These are phyloP conservation scores for Balanococcus diminutus DNA, from an alignment of 2,888 invertebrate species.

Conservation along the genomic window DNA sequence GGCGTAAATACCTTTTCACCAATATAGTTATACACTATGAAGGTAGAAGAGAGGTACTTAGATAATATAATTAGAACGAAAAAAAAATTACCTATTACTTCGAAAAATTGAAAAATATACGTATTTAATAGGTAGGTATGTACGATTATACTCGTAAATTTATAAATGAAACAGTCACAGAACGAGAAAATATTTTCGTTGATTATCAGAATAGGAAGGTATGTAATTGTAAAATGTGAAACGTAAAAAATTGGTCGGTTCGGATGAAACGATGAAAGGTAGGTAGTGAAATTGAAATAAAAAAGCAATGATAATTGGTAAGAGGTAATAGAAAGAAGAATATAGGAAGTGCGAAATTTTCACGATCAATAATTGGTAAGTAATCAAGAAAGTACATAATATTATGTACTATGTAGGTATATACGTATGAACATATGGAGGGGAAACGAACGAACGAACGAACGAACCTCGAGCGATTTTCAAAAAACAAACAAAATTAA, in stretches of 20 bases:
- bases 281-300: not conserved
- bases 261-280: not conserved
- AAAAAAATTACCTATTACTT: not conserved
- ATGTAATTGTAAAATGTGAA: not conserved
- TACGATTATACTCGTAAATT: not conserved
- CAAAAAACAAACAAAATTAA: no score
- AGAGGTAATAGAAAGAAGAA: not conserved
- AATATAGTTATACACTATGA: no score
- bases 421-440: no score
- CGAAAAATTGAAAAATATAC: not conserved
- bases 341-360: not conserved
- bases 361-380: no score
- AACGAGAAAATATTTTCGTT: not conserved
- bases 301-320: not conserved
- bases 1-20: not conserved
- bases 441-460: no score
- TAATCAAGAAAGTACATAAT: no score
- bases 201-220: not conserved
- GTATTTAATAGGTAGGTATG: not conserved
- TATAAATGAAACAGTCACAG: not conserved
- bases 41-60: no score
- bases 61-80: not conserved
- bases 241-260: constrained; percentile 7
- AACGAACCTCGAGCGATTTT: no score
- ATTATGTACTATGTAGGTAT: no score